Conservation (phyloP, 35 echinoderm and acorn worm species). For the Lytechinus pictus region DNA sequence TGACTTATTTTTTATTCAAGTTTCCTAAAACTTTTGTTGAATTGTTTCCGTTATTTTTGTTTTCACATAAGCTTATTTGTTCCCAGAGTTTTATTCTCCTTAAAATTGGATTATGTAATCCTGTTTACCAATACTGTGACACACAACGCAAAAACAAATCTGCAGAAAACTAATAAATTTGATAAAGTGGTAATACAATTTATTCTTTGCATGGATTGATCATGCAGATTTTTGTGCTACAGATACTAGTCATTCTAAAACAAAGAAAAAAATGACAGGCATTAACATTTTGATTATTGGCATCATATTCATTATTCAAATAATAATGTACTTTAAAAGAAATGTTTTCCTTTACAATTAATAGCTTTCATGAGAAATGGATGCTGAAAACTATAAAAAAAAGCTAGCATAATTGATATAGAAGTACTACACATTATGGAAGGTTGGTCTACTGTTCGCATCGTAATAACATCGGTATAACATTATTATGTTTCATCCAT, state of each 20-base stretch:
- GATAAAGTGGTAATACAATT: constrained; percentile 20
- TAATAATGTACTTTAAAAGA: not conserved
- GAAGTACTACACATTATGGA: not conserved
- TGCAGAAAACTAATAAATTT: not conserved
- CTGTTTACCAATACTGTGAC: not conserved
- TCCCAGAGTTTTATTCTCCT: too few relatives aligned
- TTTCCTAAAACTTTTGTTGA: too few relatives aligned
- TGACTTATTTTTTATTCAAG: too few relatives aligned
- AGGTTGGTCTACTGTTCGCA: not conserved
- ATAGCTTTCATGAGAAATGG: not conserved
- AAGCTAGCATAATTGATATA: not conserved
- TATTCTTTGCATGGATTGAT: not conserved
- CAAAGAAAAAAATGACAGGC: not conserved
- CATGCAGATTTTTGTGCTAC: not conserved
- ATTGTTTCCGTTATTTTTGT: too few relatives aligned
- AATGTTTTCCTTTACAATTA: not conserved
- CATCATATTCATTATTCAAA: not conserved
- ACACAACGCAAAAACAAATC: not conserved
- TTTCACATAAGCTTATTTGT: too few relatives aligned
- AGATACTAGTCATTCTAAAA: not conserved
- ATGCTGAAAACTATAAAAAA: not conserved
- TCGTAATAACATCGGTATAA: not conserved
- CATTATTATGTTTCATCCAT: not conserved
- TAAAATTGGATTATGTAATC: too few relatives aligned
- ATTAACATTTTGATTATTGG: not conserved